Evolutionary conservation across 2,797 vertebrate species (phyloP).

Genomic region (Trematomus bernacchii): DNA sequence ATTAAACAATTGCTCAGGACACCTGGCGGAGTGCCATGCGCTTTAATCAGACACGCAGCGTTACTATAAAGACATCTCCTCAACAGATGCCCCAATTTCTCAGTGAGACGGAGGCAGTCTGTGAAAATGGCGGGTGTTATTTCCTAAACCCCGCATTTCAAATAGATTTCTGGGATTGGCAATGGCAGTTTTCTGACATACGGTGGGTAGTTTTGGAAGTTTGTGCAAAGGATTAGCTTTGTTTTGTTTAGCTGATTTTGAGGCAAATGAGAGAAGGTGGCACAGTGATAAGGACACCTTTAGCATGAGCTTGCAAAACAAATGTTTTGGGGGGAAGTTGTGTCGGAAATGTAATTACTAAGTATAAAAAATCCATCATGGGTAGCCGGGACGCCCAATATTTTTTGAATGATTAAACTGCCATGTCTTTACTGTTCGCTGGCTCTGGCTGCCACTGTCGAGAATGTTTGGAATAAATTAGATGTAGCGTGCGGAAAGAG

Average conservation of each 20-base stretch:
- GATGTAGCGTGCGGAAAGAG: conserved; percentile 35
- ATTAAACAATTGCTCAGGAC: conserved; percentile 77
- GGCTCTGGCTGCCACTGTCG: conserved; percentile 26
- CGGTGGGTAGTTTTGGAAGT: conserved; percentile 14
- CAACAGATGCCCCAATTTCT: conserved; percentile 69
- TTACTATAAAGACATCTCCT: conserved; percentile 72
- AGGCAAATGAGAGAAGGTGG: conserved; percentile 55
- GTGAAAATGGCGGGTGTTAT: conserved; percentile 53
- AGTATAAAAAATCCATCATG: conserved; percentile 16
- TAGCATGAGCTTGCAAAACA: conserved; percentile 37
- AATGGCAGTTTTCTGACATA: conserved; percentile 17
- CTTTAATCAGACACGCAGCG: conserved; percentile 73
- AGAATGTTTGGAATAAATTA: conserved; percentile 46
- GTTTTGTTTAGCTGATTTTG: conserved; percentile 20
- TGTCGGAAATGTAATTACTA: conserved; percentile 49
- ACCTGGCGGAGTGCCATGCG: conserved; percentile 67
- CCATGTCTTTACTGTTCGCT: conserved; percentile 31
- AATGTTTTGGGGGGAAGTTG: conserved; percentile 33
- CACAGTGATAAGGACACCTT: conserved; percentile 55
- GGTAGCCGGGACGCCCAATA: conserved; percentile 39
- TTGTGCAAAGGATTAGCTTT: conserved; percentile 26
- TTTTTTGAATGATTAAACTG: conserved; percentile 45
- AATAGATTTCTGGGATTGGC: conserved; percentile 43
- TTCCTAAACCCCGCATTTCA: conserved; percentile 45
- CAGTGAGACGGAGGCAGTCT: conserved; percentile 25